Percentiles rank a stretch among this genome's conserved stretches.
Evolutionary conservation across 1,140 invertebrate genomes (phyloP).

Genomic region (Ostrea denselamellosa): DNA sequence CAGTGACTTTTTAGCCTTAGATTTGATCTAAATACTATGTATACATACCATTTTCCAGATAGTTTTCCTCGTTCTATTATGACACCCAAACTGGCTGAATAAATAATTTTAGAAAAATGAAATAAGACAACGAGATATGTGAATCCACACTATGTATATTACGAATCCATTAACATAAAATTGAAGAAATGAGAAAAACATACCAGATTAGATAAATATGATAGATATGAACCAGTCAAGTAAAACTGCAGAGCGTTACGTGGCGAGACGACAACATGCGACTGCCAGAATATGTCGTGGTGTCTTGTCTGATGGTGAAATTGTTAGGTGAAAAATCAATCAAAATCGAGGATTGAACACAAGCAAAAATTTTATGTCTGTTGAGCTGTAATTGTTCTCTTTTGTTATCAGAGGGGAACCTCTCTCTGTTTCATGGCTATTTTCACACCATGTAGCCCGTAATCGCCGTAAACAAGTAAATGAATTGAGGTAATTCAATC

Average conservation of each 20-base stretch:
- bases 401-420: neutral
- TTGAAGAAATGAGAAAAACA: neutral
- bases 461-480: conserved; percentile 23
- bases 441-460: neutral
- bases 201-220: neutral
- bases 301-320: neutral
- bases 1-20: too few relatives aligned
- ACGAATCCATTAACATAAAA: neutral
- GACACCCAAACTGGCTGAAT: neutral
- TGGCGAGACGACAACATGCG: neutral
- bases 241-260: neutral
- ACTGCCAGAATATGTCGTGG: too few relatives aligned
- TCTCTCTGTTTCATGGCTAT: neutral
- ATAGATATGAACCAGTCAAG: neutral
- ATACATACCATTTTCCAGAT: too few relatives aligned
- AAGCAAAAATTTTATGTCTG: neutral
- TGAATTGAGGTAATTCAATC: conserved; percentile 28
- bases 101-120: neutral
- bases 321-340: neutral
- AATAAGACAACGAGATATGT: neutral
- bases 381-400: neutral
- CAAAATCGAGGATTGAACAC: conserved; percentile 9
- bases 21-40: too few relatives aligned
- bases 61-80: too few relatives aligned
- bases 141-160: neutral